These are phyloP conservation scores for Patella pellucida DNA, from an alignment of 2,888 invertebrate species.

Conservation along the genomic window DNA sequence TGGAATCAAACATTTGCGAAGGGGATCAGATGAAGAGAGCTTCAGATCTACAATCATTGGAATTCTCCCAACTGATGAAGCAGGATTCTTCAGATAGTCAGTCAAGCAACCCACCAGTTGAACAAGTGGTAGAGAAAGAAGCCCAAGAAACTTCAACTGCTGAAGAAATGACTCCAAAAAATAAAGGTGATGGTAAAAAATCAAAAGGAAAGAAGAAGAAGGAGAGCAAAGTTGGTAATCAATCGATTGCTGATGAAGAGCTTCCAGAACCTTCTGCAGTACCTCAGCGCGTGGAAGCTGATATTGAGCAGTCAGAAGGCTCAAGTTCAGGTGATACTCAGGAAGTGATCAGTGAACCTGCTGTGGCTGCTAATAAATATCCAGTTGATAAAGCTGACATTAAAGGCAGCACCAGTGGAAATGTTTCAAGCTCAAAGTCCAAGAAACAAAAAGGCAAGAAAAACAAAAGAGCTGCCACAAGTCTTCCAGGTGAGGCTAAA, in stretches of 20 bases:
- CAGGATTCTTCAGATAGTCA: neutral
- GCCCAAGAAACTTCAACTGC: neutral
- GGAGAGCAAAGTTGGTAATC: neutral
- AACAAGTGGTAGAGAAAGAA: neutral
- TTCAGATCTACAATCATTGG: neutral
- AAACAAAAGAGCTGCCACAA: neutral
- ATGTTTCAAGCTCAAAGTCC: neutral
- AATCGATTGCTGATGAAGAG: neutral
- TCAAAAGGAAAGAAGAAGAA: neutral
- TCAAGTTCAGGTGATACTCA: neutral
- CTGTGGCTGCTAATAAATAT: neutral
- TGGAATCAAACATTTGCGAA: neutral
- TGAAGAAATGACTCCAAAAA: neutral
- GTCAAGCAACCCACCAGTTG: neutral
- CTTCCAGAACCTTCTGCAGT: neutral
- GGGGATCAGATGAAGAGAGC: too few relatives aligned
- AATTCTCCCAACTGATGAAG: neutral
- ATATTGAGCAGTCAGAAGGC: too few relatives aligned
- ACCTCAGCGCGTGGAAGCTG: neutral
- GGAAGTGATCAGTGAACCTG: neutral
- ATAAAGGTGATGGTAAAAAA: neutral
- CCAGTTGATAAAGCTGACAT: neutral
- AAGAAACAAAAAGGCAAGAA: neutral
- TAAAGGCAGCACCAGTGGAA: neutral
- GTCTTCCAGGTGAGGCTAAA: neutral